These are phyloP conservation scores for Nixonia krombeini DNA, from an alignment of 1,140 invertebrate genomes.

Conservation along the genomic window DNA sequence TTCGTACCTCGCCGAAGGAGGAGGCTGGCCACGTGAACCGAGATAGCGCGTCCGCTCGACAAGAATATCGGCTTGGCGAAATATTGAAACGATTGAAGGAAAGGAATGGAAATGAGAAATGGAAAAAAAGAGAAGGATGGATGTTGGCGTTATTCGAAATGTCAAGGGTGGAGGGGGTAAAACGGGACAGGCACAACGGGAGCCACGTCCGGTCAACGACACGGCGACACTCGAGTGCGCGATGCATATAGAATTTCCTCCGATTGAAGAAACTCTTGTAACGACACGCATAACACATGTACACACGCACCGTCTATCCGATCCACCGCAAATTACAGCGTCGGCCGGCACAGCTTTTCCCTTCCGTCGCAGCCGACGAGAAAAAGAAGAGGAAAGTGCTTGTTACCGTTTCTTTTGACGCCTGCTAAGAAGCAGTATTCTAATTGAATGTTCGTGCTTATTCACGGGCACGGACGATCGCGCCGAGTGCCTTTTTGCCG, in stretches of 20 bases:
- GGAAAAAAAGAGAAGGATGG: no score
- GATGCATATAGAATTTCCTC: constrained; percentile 37
- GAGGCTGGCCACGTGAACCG: no score
- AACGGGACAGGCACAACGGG: no score
- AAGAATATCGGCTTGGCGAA: no score
- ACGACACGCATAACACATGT: constrained; percentile 26
- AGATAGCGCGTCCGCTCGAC: no score
- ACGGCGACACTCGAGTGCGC: constrained; percentile 20
- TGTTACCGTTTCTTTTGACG: constrained; percentile 50
- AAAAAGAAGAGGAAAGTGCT: constrained; percentile 49
- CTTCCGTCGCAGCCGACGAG: constrained; percentile 30
- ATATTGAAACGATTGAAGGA: no score
- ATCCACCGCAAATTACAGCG: constrained; percentile 41
- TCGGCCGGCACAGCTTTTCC: constrained; percentile 37
- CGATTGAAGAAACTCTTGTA: constrained; percentile 18
- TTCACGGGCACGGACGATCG: constrained; percentile 47
- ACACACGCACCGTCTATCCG: constrained; percentile 19
- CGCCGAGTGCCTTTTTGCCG: constrained; percentile 37
- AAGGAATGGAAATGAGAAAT: no score
- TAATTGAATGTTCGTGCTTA: constrained; percentile 51
- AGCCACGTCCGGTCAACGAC: constrained; percentile 44
- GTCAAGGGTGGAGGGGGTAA: no score
- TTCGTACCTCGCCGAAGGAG: constrained; percentile 1
- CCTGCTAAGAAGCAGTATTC: constrained; percentile 40
- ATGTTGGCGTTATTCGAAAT: no score